Base-by-base conservation (phyloP, 2,888 invertebrate species). In the Eledone cirrhosa region DNA sequence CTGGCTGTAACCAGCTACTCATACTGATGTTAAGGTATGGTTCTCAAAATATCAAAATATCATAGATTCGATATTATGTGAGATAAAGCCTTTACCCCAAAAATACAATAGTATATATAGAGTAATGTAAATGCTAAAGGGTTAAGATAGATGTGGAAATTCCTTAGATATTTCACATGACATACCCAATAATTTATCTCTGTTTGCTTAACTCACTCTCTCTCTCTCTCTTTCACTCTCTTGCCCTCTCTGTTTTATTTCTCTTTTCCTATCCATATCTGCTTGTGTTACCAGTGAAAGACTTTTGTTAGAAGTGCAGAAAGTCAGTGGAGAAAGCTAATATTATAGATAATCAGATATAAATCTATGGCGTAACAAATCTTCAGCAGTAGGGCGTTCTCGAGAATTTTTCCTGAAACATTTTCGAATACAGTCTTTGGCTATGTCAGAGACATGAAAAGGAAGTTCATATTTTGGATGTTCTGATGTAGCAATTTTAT, bases 401-500 rank as follows among this genome's bases (percentile, higher is more conserved):
- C 82, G 82, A 22, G 87, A 86, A 76, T 83, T 84, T 78, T 86
- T 81, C 80, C 81, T 83, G 83, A 90, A 90, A 31, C 88, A 87
- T 78, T 84, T 82, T 79, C 80, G 77, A 33, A 91, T 82, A 81
- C 90, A 89, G 80, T 90, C 88, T 78, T 80, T 82, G 29, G 85
- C 85, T 22, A 82, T 78, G 53, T 83, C 79, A n/a, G 87, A 85
- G n/a, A 83, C 81, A 69, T 82, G 81, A 11, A 80, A 79, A 14
- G 90, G 90, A 41, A 91, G 87, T 78, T 84, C 85, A 80, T 87
- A 91, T 48, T 86, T 85, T n/a, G 90, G 89, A 78, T 86, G 82
- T 47, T 87, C 86, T 65, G 84, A 83, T 22, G 88, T 90, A 16
- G 90, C 91, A 48, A 91, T 91, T 83, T 90, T 89, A 83, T 89